Percentiles rank a stretch among this genome's conserved stretches.
Conservation (phyloP, 2,113 vertebrate genomes). For the Pelodiscus sinensis region DNA sequence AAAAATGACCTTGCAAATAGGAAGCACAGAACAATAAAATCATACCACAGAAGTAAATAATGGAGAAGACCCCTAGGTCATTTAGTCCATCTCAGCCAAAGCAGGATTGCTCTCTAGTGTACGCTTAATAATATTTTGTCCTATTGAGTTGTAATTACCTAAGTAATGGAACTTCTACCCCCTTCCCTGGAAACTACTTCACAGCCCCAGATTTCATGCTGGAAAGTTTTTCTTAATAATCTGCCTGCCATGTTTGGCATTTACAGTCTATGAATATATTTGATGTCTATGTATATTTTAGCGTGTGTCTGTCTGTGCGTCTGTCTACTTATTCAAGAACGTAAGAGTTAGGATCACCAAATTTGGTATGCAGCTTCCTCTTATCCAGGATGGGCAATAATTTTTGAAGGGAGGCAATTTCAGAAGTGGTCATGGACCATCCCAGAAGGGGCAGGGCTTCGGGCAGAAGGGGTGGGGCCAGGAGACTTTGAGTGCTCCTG, state of each 20-base stretch:
- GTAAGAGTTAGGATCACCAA: no score
- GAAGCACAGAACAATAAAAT: neutral
- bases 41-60: neutral
- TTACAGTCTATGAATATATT: neutral
- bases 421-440: no score
- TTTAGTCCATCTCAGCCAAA: neutral
- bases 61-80: neutral
- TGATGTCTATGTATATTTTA: neutral
- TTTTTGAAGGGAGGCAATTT: no score
- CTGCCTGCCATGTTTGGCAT: neutral
- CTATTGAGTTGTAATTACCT: neutral
- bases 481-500: no score
- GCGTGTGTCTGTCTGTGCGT: no score
- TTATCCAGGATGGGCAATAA: no score
- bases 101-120: neutral
- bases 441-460: no score
- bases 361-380: no score
- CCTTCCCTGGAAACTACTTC: conserved; percentile 19
- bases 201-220: neutral
- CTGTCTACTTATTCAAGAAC: no score
- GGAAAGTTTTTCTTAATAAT: neutral
- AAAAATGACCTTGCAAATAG: neutral
- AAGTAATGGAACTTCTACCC: neutral
- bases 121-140: neutral
- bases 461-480: no score